Evolutionary conservation across 1,140 invertebrate genomes (phyloP).

Genomic region (Drosophila truncata): DNA sequence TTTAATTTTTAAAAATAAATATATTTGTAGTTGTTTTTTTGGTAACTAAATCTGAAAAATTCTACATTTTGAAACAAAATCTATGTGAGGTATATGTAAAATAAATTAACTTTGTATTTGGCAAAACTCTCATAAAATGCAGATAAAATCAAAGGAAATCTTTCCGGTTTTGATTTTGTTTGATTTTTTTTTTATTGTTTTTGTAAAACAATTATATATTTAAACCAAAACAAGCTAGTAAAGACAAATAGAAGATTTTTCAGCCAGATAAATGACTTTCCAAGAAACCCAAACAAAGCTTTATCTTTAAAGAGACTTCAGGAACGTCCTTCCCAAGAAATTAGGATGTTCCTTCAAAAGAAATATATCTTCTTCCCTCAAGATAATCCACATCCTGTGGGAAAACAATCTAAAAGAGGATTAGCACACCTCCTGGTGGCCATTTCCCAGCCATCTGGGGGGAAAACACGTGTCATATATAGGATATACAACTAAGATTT

Average conservation of each 20-base stretch:
- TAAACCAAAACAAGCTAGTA: neutral
- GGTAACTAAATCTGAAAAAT: neutral
- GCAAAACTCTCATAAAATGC: neutral
- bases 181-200: neutral
- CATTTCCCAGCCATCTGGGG: conserved; percentile 2
- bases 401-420: neutral
- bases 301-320: neutral
- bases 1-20: neutral
- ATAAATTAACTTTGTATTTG: neutral
- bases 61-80: neutral
- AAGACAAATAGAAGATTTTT: neutral
- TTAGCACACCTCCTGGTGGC: neutral
- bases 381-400: neutral
- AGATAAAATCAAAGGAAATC: neutral
- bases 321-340: too few relatives aligned
- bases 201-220: neutral
- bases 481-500: conserved; percentile 56
- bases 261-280: neutral
- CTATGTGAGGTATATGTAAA: too few relatives aligned
- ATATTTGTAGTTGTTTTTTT: neutral
- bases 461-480: conserved; percentile 29
- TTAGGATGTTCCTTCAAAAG: too few relatives aligned
- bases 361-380: neutral
- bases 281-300: neutral
- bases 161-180: too few relatives aligned